phyloP scores from a whole-genome alignment of 2,113 vertebrate genomes.

The Plecotus auritus region DNA sequence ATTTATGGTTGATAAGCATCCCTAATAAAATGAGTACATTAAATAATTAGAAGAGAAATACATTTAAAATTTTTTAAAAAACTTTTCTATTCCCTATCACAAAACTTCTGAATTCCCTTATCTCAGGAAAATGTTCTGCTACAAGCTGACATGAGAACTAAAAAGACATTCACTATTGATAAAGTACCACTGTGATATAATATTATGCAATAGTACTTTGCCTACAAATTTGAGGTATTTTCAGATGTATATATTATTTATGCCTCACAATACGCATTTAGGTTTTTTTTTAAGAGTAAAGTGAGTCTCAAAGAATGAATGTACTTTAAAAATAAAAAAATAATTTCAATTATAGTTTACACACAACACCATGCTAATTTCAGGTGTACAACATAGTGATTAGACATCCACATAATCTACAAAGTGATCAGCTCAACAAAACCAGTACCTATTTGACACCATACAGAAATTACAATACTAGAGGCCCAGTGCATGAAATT shows the following conservation, averaged over 20 bases:
- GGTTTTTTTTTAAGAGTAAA: not conserved
- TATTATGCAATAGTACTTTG: not conserved
- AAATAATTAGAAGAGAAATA: slow-evolving; percentile 14
- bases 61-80: not conserved
- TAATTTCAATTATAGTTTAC: not conserved
- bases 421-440: not conserved
- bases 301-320: not conserved
- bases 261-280: slow-evolving; percentile 18
- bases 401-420: not conserved
- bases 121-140: not conserved
- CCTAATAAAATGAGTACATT: slow-evolving; percentile 8
- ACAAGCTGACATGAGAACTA: not conserved
- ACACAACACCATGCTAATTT: not conserved
- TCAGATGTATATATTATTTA: slow-evolving; percentile 32
- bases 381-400: not conserved
- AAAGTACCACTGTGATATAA: not conserved
- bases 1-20: not conserved
- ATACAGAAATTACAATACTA: not conserved
- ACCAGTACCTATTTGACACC: not conserved
- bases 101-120: not conserved
- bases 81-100: not conserved
- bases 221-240: slow-evolving; percentile 6
- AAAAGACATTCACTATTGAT: not conserved
- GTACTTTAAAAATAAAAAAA: not conserved
- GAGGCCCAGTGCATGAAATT: no score